Evolutionary conservation across 2,113 vertebrate species (phyloP).

Genomic region (Corythornis madagascariensis): DNA sequence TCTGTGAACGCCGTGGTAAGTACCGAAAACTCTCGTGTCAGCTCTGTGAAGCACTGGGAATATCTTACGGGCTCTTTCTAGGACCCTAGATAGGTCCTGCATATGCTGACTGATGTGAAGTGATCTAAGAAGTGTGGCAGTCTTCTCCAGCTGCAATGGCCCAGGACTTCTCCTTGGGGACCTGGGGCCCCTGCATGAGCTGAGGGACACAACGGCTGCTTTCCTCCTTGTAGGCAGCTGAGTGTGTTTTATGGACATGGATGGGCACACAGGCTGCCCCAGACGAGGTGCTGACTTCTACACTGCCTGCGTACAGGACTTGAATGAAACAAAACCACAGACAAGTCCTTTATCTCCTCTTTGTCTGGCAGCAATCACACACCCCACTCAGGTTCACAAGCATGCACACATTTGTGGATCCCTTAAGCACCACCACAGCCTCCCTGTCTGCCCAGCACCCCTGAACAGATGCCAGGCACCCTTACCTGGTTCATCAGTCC

Average conservation of each 20-base stretch:
- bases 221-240: not conserved
- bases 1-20: rapidly evolving
- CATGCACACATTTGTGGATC: rapidly evolving
- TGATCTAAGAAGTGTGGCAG: rapidly evolving
- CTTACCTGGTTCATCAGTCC: not conserved
- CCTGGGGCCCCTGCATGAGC: not conserved
- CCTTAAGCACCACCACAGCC: not conserved
- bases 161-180: not conserved
- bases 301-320: not conserved
- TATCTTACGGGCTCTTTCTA: not conserved
- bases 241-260: not conserved
- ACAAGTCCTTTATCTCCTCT: not conserved
- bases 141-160: not conserved
- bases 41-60: not conserved
- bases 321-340: rapidly evolving
- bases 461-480: not conserved
- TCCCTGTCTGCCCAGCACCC: not conserved
- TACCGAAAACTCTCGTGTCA: rapidly evolving
- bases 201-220: not conserved
- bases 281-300: not conserved
- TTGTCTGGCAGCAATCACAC: not conserved
- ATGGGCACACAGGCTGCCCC: not conserved
- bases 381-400: not conserved
- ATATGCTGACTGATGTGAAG: too few species aligned
- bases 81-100: rapidly evolving